phyloP scores from a whole-genome alignment of 2,888 invertebrate genomes.

The Hetaerina titia region DNA sequence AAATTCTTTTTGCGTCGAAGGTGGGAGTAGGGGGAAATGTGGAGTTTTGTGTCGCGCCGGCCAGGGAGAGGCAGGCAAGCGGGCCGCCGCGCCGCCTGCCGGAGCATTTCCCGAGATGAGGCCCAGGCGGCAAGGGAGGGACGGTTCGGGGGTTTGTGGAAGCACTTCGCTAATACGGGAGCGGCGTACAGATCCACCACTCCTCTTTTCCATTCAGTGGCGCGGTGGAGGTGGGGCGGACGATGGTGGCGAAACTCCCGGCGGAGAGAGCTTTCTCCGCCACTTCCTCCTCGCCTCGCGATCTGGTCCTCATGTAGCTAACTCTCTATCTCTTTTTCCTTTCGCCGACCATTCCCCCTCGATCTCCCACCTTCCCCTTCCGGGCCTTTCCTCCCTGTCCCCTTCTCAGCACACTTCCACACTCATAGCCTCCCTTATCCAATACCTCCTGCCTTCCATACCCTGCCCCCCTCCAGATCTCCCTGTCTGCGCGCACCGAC shows the following conservation, averaged over 20 bases:
- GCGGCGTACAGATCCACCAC: background rate
- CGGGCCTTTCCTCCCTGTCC: background rate
- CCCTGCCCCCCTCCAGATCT: background rate
- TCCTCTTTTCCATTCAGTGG: background rate
- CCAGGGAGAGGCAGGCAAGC: background rate
- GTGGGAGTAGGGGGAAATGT: background rate
- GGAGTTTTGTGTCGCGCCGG: background rate
- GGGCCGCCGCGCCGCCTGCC: background rate
- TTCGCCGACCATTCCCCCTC: background rate
- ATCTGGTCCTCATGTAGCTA: background rate
- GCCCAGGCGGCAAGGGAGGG: background rate
- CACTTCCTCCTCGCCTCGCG: background rate
- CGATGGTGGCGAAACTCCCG: background rate
- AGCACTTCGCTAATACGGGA: conserved; percentile 18
- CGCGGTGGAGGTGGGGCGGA: background rate
- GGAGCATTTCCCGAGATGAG: background rate
- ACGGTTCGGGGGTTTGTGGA: background rate
- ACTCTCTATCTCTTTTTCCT: too few relatives aligned
- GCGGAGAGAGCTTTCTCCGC: background rate
- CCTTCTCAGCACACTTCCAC: background rate
- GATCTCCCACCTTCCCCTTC: background rate
- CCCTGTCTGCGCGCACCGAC: background rate
- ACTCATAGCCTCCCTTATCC: background rate
- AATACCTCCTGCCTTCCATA: background rate
- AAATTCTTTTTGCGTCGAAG: background rate